These are phyloP conservation scores for Drosophila nigritarsus DNA, from an alignment of 2,888 invertebrate genomes.

Conservation along the genomic window DNA sequence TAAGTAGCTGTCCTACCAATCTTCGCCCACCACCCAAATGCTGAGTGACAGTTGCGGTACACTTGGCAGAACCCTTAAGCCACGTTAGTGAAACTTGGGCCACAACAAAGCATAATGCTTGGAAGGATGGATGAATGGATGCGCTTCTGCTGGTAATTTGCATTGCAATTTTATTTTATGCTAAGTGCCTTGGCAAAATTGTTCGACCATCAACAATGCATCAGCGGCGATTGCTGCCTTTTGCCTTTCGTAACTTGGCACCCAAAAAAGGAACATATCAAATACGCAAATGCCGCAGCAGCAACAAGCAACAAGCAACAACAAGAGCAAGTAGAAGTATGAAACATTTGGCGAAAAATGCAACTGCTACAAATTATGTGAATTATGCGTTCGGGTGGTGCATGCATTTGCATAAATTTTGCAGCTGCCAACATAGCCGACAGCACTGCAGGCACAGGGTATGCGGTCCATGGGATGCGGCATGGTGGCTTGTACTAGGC, in stretches of 20 bases:
- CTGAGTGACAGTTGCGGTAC: constrained; percentile 27
- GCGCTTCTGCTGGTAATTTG: constrained; percentile 59
- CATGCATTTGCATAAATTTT: constrained; percentile 79
- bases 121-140: constrained; percentile 7
- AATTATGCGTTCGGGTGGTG: constrained; percentile 76
- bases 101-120: constrained; percentile 2
- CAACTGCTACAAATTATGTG: constrained; percentile 79
- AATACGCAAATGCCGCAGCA: constrained; percentile 47
- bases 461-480: constrained; percentile 4
- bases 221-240: constrained; percentile 61
- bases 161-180: constrained; percentile 73
- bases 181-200: constrained; percentile 71
- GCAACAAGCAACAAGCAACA: constrained; percentile 30
- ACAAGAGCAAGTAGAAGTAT: constrained; percentile 33
- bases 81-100: constrained; percentile 1
- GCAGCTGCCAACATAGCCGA: constrained; percentile 70
- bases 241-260: constrained; percentile 34
- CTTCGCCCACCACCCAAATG: background rate
- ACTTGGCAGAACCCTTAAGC: background rate
- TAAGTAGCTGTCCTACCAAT: background rate
- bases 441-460: constrained; percentile 45
- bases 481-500: constrained; percentile 5
- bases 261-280: constrained; percentile 53
- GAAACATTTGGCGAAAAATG: constrained; percentile 73
- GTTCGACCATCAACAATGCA: constrained; percentile 78